Conservation (phyloP, 2,888 invertebrate genomes). For the Synergus itoensis region DNA sequence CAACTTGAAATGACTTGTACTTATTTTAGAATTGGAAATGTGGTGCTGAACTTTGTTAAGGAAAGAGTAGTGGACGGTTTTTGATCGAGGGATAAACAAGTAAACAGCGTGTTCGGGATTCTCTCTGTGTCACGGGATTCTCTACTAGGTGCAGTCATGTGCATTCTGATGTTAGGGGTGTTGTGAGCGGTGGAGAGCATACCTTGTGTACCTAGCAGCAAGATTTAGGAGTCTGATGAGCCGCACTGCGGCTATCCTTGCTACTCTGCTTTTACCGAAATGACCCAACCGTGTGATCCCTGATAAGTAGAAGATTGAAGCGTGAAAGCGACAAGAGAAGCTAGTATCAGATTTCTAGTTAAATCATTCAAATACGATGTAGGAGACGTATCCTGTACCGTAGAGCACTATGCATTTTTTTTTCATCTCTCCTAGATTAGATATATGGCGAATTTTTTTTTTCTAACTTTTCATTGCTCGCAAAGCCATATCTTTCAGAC, state of each 20-base stretch:
- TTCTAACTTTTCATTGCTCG: background rate
- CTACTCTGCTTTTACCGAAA: conserved; percentile 36
- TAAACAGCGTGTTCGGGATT: conserved; percentile 55
- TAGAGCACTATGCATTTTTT: background rate
- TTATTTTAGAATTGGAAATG: background rate
- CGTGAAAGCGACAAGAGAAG: conserved; percentile 34
- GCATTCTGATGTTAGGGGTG: conserved; percentile 36
- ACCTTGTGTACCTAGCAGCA: background rate
- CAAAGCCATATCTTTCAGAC: too few species aligned
- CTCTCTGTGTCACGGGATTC: conserved; percentile 43
- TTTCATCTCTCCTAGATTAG: background rate
- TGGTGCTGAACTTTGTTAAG: conserved; percentile 46
- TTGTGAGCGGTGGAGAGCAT: conserved; percentile 40
- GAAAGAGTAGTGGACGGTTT: conserved; percentile 52
- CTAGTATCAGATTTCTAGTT: background rate
- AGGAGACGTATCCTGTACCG: background rate
- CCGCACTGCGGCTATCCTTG: conserved; percentile 45
- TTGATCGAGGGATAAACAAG: conserved; percentile 54
- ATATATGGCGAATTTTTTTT: too few species aligned
- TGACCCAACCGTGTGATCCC: conserved; percentile 44
- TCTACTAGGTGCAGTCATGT: conserved; percentile 33
- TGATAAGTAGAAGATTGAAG: conserved; percentile 46
- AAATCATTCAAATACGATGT: background rate
- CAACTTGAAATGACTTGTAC: background rate
- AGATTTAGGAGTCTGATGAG: conserved; percentile 32